phyloP scores from a whole-genome alignment of 23 tunicate species.

The Clavelina lepadiformis region DNA sequence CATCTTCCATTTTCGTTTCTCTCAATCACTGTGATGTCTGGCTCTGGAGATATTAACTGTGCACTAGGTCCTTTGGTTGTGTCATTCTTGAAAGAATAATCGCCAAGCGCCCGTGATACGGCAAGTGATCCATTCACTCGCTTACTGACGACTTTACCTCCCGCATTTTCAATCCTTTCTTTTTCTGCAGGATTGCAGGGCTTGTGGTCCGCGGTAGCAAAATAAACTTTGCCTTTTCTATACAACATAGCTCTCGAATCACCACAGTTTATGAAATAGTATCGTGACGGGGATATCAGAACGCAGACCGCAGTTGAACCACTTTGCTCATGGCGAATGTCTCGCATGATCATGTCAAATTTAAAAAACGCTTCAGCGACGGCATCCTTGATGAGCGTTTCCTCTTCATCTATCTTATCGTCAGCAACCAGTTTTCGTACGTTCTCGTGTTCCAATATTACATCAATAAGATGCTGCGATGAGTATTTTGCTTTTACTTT shows the following conservation, averaged over 20 bases:
- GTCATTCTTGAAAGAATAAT: slow-evolving; percentile 86
- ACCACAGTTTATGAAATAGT: slow-evolving; percentile 94
- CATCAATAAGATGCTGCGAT: slow-evolving; percentile 61
- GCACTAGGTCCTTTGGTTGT: slow-evolving; percentile 58
- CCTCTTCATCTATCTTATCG: slow-evolving; percentile 20
- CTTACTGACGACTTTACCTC: slow-evolving; percentile 96
- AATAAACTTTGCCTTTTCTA: slow-evolving; percentile 51
- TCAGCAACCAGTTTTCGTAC: slow-evolving; percentile 44
- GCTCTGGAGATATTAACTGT: slow-evolving; percentile 94
- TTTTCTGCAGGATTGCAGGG: slow-evolving; percentile 81
- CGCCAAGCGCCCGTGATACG: slow-evolving; percentile 97
- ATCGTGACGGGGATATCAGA: slow-evolving; percentile 75
- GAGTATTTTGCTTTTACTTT: slow-evolving; percentile 79
- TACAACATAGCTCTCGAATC: slow-evolving; percentile 83
- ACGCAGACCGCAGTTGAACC: slow-evolving; percentile 96
- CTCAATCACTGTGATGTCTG: slow-evolving; percentile 65
- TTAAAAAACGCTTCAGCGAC: slow-evolving; percentile 65
- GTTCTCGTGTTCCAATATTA: slow-evolving; percentile 47
- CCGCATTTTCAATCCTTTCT: slow-evolving; percentile 93
- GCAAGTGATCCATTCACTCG: slow-evolving; percentile 98
- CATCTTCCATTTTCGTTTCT: slow-evolving; percentile 38
- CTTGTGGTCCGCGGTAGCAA: slow-evolving; percentile 95
- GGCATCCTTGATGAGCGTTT: slow-evolving; percentile 35
- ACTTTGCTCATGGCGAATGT: slow-evolving; percentile 56
- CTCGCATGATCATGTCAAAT: slow-evolving; percentile 59